phyloP scores from a whole-genome alignment of 2,888 invertebrate species.

The Fragum fragum region DNA sequence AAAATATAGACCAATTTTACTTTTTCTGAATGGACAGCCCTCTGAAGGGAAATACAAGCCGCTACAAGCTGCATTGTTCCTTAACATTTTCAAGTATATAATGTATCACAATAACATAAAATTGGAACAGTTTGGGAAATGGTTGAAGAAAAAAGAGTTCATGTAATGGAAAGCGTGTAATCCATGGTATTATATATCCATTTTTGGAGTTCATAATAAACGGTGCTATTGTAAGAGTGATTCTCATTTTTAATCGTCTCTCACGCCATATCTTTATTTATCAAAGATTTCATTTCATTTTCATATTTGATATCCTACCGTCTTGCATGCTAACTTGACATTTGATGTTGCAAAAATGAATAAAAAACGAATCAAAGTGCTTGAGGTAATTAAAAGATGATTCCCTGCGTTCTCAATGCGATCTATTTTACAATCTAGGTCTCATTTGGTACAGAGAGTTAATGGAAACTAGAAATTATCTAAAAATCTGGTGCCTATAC shows the following conservation, averaged over 20 bases:
- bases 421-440: no score
- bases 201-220: conserved; percentile 4
- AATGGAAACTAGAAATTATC: no score
- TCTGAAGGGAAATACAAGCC: no score
- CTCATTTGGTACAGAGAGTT: no score
- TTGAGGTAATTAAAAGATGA: conserved; percentile 13
- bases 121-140: no score
- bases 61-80: no score
- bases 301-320: conserved; percentile 49
- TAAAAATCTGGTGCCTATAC: no score
- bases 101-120: no score
- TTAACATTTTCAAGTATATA: no score
- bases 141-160: not conserved
- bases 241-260: conserved; percentile 15
- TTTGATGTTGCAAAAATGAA: conserved; percentile 30
- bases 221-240: conserved; percentile 22
- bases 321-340: conserved; percentile 50
- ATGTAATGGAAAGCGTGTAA: not conserved
- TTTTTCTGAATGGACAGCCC: no score
- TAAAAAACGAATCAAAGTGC: conserved; percentile 9
- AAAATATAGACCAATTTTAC: no score
- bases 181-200: not conserved
- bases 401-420: not conserved
- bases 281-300: conserved; percentile 39
- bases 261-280: conserved; percentile 54